phyloP scores from a whole-genome alignment of 2,113 vertebrate genomes.

The Petrocephalus zakoni region DNA sequence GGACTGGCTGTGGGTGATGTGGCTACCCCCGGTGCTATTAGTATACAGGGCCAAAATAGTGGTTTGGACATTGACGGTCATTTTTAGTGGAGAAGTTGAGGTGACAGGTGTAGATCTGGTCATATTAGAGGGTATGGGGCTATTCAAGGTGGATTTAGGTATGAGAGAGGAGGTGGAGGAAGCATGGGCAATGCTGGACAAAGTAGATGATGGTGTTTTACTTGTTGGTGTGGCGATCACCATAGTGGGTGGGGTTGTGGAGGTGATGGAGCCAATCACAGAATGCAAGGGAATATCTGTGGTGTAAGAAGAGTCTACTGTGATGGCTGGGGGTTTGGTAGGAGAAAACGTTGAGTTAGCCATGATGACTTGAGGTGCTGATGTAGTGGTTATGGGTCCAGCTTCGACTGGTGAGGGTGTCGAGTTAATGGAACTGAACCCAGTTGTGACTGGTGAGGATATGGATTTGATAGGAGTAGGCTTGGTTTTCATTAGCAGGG shows the following conservation, averaged over 20 bases:
- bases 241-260: not conserved
- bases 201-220: not conserved
- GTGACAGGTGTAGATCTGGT: constrained; percentile 4
- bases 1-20: not conserved
- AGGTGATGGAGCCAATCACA: not conserved
- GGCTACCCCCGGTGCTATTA: not conserved
- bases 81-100: not conserved
- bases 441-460: not conserved
- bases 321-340: not conserved
- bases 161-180: not conserved
- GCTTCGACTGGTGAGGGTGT: not conserved
- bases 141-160: not conserved
- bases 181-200: not conserved
- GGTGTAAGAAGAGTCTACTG: not conserved
- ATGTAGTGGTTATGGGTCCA: not conserved
- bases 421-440: constrained; percentile 24
- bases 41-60: not conserved
- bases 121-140: not conserved
- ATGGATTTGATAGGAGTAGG: not conserved
- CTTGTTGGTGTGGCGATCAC: not conserved
- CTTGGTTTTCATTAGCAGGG: not conserved
- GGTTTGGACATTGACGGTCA: not conserved
- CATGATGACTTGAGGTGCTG: not conserved
- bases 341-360: not conserved
- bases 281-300: not conserved